Evolutionary conservation across 2,113 vertebrate genomes (phyloP).

Genomic region (Suricata suricatta): DNA sequence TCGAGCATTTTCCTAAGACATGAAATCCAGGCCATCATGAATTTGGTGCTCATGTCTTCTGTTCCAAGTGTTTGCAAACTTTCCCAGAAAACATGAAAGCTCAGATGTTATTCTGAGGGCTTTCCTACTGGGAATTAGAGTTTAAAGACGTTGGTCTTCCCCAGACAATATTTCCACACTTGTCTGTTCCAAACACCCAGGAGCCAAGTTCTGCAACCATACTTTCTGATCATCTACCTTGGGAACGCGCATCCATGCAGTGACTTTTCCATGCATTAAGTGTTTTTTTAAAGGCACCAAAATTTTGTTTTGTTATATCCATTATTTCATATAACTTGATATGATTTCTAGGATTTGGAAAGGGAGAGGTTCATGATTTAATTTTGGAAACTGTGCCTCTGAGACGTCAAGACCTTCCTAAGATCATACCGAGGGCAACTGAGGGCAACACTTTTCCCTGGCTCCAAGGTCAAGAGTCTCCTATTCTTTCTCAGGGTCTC

Average conservation of each 20-base stretch:
- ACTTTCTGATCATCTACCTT: background rate
- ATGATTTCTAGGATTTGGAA: background rate
- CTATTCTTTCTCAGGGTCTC: background rate
- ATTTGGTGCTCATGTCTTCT: background rate
- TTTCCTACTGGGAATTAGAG: rapidly evolving
- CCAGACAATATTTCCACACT: background rate
- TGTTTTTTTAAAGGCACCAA: background rate
- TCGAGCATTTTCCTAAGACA: background rate
- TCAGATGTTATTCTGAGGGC: background rate
- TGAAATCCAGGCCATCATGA: background rate
- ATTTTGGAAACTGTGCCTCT: background rate
- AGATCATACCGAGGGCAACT: rapidly evolving
- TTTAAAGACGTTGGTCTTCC: background rate
- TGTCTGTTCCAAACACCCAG: background rate
- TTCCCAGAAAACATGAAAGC: background rate
- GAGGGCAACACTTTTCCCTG: background rate
- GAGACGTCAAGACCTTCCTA: background rate
- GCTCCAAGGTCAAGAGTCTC: background rate
- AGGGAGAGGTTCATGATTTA: background rate
- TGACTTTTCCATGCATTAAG: background rate
- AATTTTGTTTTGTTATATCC: background rate
- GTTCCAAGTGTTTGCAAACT: background rate
- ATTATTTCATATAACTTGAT: background rate
- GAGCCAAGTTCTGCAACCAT: background rate
- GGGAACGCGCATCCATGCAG: background rate